Evolutionary conservation across 2,113 vertebrate species (phyloP).

Genomic region (Elaphurus davidianus): DNA sequence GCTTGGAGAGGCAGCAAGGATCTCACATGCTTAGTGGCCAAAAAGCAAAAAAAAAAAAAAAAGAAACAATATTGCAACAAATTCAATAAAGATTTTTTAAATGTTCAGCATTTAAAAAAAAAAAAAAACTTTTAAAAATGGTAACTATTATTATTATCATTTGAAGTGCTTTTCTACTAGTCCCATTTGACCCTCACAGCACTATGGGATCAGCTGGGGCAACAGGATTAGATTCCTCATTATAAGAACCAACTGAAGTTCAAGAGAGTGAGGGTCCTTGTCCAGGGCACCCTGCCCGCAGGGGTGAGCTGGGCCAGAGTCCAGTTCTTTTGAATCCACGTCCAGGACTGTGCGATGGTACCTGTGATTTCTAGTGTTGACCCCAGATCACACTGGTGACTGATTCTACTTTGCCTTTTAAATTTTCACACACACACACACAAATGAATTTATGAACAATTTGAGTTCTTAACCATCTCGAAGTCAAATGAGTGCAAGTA

Average conservation of each 20-base stretch:
- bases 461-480: background rate
- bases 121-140: rapidly evolving
- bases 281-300: background rate
- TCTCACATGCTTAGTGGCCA: background rate
- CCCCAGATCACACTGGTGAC: background rate
- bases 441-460: background rate
- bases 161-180: background rate
- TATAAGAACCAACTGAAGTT: background rate
- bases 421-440: background rate
- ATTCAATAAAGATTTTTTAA: background rate
- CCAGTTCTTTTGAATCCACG: background rate
- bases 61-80: background rate
- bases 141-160: background rate
- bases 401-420: background rate
- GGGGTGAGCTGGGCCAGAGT: background rate
- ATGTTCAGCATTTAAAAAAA: background rate
- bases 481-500: background rate
- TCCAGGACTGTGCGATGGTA: background rate
- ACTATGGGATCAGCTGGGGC: background rate
- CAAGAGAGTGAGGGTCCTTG: background rate
- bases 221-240: background rate
- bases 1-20: background rate
- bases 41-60: background rate
- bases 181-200: background rate
- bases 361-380: background rate